Conservation (phyloP, 2,888 invertebrate species). For the Stenurella melanura region DNA sequence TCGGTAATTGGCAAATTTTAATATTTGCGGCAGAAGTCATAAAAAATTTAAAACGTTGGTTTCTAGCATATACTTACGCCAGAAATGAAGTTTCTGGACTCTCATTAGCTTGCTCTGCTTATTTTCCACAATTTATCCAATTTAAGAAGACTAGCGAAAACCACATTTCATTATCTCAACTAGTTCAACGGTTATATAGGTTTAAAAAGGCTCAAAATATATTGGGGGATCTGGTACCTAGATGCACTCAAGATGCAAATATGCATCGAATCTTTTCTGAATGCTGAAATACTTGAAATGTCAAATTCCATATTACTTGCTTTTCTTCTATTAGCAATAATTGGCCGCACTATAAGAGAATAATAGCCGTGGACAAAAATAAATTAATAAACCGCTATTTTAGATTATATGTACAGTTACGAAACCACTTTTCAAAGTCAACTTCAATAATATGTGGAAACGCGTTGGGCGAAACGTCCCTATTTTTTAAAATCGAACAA, state of each 20-base stretch:
- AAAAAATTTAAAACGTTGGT: too few relatives aligned
- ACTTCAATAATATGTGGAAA: conserved; percentile 25
- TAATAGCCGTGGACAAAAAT: conserved; percentile 42
- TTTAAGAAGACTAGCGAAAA: too few relatives aligned
- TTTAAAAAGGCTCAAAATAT: too few relatives aligned
- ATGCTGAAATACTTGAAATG: neutral
- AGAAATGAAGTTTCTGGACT: too few relatives aligned
- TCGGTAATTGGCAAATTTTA: too few relatives aligned
- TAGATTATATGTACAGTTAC: conserved; percentile 49
- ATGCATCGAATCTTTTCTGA: neutral
- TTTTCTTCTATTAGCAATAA: conserved; percentile 11
- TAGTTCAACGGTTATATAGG: too few relatives aligned
- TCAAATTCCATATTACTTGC: neutral
- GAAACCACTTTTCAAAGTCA: conserved; percentile 10
- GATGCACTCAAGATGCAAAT: neutral
- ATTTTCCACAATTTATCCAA: too few relatives aligned
- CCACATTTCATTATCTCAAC: too few relatives aligned
- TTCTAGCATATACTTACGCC: too few relatives aligned
- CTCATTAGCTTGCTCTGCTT: too few relatives aligned
- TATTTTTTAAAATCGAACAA: conserved; percentile 8
- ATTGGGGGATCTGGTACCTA: too few relatives aligned
- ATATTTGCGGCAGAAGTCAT: too few relatives aligned
- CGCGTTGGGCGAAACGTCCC: conserved; percentile 20
- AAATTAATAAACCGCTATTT: conserved; percentile 52
- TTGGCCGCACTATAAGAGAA: conserved; percentile 6